phyloP scores from a whole-genome alignment of 2,888 invertebrate genomes.

The Strigamia maritima region DNA sequence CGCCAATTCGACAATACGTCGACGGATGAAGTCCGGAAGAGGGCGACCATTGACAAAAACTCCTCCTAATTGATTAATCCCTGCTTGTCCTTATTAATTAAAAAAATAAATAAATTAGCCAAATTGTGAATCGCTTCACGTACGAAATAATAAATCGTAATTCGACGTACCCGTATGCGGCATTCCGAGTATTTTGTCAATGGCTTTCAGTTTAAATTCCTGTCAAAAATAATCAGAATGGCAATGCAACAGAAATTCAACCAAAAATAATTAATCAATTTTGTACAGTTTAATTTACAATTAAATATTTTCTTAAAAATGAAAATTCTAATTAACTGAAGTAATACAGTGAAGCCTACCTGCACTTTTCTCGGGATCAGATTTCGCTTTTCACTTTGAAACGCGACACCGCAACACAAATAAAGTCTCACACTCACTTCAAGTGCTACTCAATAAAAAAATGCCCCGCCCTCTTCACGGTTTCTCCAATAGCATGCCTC shows the following conservation, averaged over 20 bases:
- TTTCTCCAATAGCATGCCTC: slow-evolving; percentile 1
- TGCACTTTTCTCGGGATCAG: slow-evolving; percentile 22
- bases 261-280: neutral
- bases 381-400: slow-evolving; percentile 24
- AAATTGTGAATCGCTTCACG: neutral
- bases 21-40: slow-evolving; percentile 86
- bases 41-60: slow-evolving; percentile 98
- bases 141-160: neutral
- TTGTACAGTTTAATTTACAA: neutral
- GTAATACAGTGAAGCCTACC: slow-evolving; percentile 23
- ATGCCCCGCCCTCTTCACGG: slow-evolving; percentile 13
- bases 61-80: slow-evolving; percentile 94
- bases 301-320: neutral
- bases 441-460: slow-evolving; percentile 9
- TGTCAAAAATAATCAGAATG: neutral
- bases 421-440: neutral
- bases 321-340: neutral
- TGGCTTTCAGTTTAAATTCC: neutral
- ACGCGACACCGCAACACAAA: slow-evolving; percentile 27
- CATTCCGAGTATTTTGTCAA: neutral
- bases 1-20: slow-evolving; percentile 90
- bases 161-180: neutral
- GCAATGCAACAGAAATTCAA: neutral
- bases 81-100: slow-evolving; percentile 76
- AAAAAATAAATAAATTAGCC: neutral